phyloP scores from a whole-genome alignment of 2,797 vertebrate genomes.

The Dallia pectoralis region DNA sequence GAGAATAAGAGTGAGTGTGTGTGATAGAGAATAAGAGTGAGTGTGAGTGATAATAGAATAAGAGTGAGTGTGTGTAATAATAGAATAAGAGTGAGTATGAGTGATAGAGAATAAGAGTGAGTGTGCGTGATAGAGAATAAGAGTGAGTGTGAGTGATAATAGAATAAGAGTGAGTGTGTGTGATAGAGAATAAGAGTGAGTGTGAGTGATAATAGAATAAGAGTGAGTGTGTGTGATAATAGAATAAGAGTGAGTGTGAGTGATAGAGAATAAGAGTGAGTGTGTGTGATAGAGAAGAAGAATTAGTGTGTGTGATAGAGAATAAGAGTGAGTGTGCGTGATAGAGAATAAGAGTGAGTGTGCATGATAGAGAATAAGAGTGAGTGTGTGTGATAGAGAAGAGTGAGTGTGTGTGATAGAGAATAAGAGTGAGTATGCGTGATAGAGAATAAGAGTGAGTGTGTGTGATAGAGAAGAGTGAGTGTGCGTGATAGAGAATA shows the following conservation, averaged over 20 bases:
- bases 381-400: not conserved
- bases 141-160: not conserved
- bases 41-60: not conserved
- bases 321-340: not conserved
- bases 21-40: not conserved
- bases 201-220: slow-evolving; percentile 2
- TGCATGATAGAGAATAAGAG: not conserved
- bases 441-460: slow-evolving; percentile 20
- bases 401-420: not conserved
- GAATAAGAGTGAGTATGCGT: slow-evolving; percentile 9
- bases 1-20: slow-evolving; percentile 21
- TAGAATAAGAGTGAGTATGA: too few species aligned
- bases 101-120: slow-evolving; percentile 16
- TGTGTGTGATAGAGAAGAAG: not conserved
- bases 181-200: slow-evolving; percentile 17
- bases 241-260: not conserved
- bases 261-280: slow-evolving; percentile 17
- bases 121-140: slow-evolving; percentile 5
- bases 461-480: not conserved
- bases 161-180: not conserved
- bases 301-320: not conserved
- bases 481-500: slow-evolving; percentile 5
- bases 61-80: slow-evolving; percentile 8
- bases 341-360: slow-evolving; percentile 19
- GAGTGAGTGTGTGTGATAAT: not conserved